These are phyloP conservation scores for Noctua comes DNA, from an alignment of 2,888 invertebrate species.

Conservation along the genomic window DNA sequence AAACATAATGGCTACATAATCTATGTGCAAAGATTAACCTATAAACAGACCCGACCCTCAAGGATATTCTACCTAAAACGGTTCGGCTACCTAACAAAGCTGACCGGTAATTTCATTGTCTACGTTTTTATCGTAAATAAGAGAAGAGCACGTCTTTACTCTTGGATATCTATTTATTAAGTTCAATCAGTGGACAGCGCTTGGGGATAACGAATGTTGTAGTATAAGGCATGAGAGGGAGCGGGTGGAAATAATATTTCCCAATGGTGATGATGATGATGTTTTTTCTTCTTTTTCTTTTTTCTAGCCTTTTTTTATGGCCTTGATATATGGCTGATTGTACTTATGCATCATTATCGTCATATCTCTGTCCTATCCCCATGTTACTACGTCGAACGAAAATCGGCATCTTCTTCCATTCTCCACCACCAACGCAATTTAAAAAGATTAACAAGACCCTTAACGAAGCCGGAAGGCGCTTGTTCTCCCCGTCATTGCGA, in stretches of 20 bases:
- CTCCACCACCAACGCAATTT: too few species aligned
- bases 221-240: constrained; percentile 55
- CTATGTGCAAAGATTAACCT: constrained; percentile 31
- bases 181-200: constrained; percentile 85
- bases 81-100: constrained; percentile 42
- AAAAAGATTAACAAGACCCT: too few species aligned
- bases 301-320: too few species aligned
- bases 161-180: constrained; percentile 84
- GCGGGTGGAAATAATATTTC: constrained; percentile 44
- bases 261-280: background rate
- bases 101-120: constrained; percentile 58
- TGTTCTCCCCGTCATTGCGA: too few species aligned
- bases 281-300: background rate
- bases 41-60: constrained; percentile 10
- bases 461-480: too few species aligned
- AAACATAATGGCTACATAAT: constrained; percentile 15
- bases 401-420: too few species aligned
- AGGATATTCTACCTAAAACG: constrained; percentile 35
- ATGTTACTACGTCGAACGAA: too few species aligned
- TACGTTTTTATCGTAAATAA: constrained; percentile 65
- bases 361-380: too few species aligned
- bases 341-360: too few species aligned
- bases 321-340: too few species aligned
- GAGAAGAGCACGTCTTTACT: constrained; percentile 65
- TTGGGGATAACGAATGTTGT: constrained; percentile 73